These are phyloP conservation scores for Dendrocincla fuliginosa DNA, from an alignment of 2,797 vertebrate genomes.

Conservation along the genomic window DNA sequence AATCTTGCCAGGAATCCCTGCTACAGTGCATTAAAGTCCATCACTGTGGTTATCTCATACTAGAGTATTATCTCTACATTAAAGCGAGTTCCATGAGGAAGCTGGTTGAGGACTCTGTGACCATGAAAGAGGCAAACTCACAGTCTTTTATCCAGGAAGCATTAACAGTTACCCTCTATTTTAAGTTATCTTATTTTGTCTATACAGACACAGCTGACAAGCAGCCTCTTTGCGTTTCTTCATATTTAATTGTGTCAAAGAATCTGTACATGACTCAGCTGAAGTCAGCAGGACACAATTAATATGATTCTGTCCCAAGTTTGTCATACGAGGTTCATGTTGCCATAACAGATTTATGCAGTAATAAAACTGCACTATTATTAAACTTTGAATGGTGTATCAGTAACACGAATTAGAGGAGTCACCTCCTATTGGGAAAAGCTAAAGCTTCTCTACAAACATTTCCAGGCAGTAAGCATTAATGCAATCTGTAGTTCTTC, in stretches of 20 bases:
- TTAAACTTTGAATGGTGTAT: neutral
- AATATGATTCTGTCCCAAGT: constrained; percentile 28
- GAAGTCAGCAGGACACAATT: constrained; percentile 2
- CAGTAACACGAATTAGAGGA: neutral
- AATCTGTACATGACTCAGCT: neutral
- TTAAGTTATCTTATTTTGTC: neutral
- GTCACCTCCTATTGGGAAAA: neutral
- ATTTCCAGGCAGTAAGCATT: neutral
- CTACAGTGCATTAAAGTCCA: neutral
- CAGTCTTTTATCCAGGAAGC: neutral
- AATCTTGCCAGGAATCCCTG: neutral
- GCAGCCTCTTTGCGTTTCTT: neutral
- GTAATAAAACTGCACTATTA: constrained; percentile 31
- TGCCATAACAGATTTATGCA: constrained; percentile 1
- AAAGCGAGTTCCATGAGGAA: neutral
- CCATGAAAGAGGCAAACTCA: neutral
- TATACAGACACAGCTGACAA: neutral
- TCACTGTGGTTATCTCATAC: neutral
- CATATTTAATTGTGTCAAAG: neutral
- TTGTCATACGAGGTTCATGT: constrained; percentile 27
- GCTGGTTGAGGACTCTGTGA: neutral
- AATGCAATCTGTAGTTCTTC: neutral
- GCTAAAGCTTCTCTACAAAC: neutral
- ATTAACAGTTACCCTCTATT: neutral
- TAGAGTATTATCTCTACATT: neutral